Base-by-base conservation (phyloP, 2,113 vertebrate species). In the Ahaetulla prasina region DNA sequence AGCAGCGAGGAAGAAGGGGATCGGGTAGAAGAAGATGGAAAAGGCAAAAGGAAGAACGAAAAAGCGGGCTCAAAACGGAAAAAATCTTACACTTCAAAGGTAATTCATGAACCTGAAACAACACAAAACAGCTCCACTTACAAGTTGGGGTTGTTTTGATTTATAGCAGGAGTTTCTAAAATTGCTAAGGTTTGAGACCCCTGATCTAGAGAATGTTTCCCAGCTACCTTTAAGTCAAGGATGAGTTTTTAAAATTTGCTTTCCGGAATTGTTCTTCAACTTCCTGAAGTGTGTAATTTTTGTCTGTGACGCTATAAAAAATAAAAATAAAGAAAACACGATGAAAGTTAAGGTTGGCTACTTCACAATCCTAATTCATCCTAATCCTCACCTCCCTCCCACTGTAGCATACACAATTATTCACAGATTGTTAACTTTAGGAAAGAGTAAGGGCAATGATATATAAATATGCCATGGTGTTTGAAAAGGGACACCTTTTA, bases 1-100 rank as follows among this genome's bases (percentile, higher is more conserved):
- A 99, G 99, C 98, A 99, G 99, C 11, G 99, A 99, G 96, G 99
- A 99, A 87, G 99, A 99, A 96, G 98, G 98, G 0, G 98, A 98
- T 90, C 97, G 98, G 88, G 97, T 98, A 95, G 98, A 98, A 95
- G 98, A 99, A 92, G 98, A 99, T 63, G 97, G 98, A 93, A 98
- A 99, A 96, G 98, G 98, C 91, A 98, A 98, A 96, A 97, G 98
- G 92, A 99, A 99, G 97, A 98, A 97, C 39, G 98, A 99, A 93
- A 99, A 99, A 97, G 97, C 98, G 0, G 99, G 98, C 94, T 98
- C 98, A 95, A 99, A 99, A 97, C 97, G 98, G 97, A 99, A 99
- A 99, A 99, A 99, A 98, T 98, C 98, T 1, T 97, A 98, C 88
- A 94, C 98, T 93, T 98, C 98, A 90, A 99, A 99, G 99, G 99